Evolutionary conservation across 2,888 invertebrate genomes (phyloP).

Genomic region (Galeopsomyia nigrocyanea): DNA sequence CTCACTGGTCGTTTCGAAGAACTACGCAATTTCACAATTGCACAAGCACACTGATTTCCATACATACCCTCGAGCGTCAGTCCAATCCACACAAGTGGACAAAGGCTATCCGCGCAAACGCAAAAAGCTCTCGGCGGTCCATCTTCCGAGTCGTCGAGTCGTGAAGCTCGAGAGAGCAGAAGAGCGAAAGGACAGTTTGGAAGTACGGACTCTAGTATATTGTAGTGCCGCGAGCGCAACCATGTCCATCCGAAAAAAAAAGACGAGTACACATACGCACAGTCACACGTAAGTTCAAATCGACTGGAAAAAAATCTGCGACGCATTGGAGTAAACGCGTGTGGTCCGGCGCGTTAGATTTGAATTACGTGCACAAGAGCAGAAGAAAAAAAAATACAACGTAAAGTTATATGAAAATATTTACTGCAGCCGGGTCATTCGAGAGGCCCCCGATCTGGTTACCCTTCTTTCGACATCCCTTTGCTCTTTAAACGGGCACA

Average conservation of each 20-base stretch:
- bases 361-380: slow-evolving; percentile 61
- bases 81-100: too few relatives aligned
- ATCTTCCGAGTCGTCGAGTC: slow-evolving; percentile 19
- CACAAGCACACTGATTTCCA: too few relatives aligned
- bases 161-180: slow-evolving; percentile 13
- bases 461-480: slow-evolving; percentile 51
- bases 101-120: too few relatives aligned
- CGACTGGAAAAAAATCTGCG: too few relatives aligned
- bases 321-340: slow-evolving; percentile 7
- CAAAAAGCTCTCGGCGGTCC: too few relatives aligned
- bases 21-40: too few relatives aligned
- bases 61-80: too few relatives aligned
- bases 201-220: not conserved
- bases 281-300: too few relatives aligned
- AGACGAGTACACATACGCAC: too few relatives aligned
- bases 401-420: slow-evolving; percentile 68
- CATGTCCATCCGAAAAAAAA: too few relatives aligned
- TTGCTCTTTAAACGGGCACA: slow-evolving; percentile 35
- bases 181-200: not conserved
- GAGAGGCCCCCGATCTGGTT: slow-evolving; percentile 66
- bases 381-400: not conserved
- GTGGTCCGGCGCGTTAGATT: slow-evolving; percentile 53
- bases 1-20: too few relatives aligned
- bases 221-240: too few relatives aligned
- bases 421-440: slow-evolving; percentile 64